Conservation (phyloP, 2,797 vertebrate genomes). For the Alca torda region DNA sequence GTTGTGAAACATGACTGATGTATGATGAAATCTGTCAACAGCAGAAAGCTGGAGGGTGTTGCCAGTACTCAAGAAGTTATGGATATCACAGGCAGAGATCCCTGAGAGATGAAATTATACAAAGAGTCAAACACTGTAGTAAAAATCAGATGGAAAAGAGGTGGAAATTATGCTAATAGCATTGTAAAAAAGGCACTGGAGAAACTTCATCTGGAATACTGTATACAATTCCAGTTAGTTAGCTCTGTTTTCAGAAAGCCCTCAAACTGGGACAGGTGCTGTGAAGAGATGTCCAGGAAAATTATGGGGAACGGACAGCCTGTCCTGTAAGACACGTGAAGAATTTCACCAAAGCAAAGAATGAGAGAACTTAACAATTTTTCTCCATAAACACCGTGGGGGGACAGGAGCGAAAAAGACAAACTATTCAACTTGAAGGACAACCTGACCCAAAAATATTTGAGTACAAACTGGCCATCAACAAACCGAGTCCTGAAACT, state of each 20-base stretch:
- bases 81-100: background rate
- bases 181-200: background rate
- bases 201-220: background rate
- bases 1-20: constrained; percentile 28
- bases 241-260: background rate
- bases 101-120: background rate
- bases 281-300: background rate
- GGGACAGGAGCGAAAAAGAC: background rate
- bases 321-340: background rate
- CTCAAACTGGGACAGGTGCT: background rate
- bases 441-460: background rate
- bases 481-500: background rate
- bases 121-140: background rate
- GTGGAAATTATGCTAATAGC: background rate
- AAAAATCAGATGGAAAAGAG: background rate
- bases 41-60: constrained; percentile 7
- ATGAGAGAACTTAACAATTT: background rate
- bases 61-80: background rate
- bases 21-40: constrained; percentile 41
- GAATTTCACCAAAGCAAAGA: constrained; percentile 17
- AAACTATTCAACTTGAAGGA: background rate
- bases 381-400: background rate
- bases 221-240: background rate
- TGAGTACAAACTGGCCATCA: background rate
- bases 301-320: background rate